Base-by-base conservation (phyloP, 1,140 invertebrate genomes). In the Papilio helenus region DNA sequence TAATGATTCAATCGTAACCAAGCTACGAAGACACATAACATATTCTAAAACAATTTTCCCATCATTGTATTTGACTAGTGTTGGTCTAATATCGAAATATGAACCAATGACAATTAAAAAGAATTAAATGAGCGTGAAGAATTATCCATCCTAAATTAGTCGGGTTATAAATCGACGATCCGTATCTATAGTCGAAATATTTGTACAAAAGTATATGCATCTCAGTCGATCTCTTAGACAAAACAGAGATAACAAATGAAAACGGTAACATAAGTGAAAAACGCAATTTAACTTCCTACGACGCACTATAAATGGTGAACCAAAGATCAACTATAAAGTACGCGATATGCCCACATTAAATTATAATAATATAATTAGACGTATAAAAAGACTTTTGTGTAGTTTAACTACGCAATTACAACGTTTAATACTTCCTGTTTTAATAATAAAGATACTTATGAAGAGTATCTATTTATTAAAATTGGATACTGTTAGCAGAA, bases 331-430 rank as follows among this genome's bases (percentile, higher is more conserved):
- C 61, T 29, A 26, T 26, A 26, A 61, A 29, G 26, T 29, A 68
- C 61, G 61, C 29, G 61, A 29, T 68, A 68, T 68, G 61, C 61
- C 61, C 39, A 42, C 71, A 72, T 72, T 42, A 44, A n/a, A 72
- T 72, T 72, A 44, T 42, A 42, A 20, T 42, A 42, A 72, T 72
- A 72, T 72, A 42, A 72, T 39, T 72, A 72, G 10, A 20, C 39
- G 16, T 72, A 42, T 68, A 68, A 68, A 72, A 44, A 42, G 16
- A 72, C 71, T 39, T 39, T 72, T 44, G 18, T 44, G 71, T 72
- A 20, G 1, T 20, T 72, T 72, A 72, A 72, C 71, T 72, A 72
- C 71, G 34, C 18, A n/a, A 39, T 39, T 39, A 71, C 14, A 39
- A 34, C 26, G 4, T 34, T 72, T n/a, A 20, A 44, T 72, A 16